Conservation (phyloP, 2,888 invertebrate genomes). For the Prosapia bicincta region DNA sequence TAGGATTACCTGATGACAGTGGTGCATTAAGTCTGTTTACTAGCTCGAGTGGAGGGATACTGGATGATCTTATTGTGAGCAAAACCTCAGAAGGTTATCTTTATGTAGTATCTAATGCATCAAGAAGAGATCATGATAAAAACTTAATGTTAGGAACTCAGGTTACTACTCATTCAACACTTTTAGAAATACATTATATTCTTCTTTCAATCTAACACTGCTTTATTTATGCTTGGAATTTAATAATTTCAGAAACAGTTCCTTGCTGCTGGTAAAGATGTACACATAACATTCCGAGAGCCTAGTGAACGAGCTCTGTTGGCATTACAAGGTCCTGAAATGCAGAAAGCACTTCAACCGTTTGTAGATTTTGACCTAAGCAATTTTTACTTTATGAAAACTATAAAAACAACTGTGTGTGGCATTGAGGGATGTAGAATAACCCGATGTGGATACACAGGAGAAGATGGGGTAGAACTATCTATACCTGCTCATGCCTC, state of each 20-base stretch:
- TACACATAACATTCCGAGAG: conserved; percentile 70
- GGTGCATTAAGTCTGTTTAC: conserved; percentile 88
- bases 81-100: conserved; percentile 56
- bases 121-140: conserved; percentile 73
- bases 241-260: conserved; percentile 53
- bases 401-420: conserved; percentile 56
- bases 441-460: conserved; percentile 94
- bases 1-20: conserved; percentile 62
- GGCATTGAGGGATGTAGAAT: conserved; percentile 45
- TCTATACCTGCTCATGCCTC: conserved; percentile 72
- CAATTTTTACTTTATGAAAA: conserved; percentile 85
- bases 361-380: conserved; percentile 60
- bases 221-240: too few species aligned
- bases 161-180: conserved; percentile 44
- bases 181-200: too few species aligned
- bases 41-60: conserved; percentile 41
- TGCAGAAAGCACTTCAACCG: conserved; percentile 62
- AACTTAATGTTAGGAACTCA: conserved; percentile 60
- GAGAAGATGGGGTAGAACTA: conserved; percentile 98
- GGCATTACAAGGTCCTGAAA: conserved; percentile 81
- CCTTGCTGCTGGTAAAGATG: conserved; percentile 57
- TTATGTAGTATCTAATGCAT: conserved; percentile 96
- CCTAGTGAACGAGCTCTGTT: conserved; percentile 72
- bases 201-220: too few species aligned
- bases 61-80: conserved; percentile 41